phyloP scores from a whole-genome alignment of 2,888 invertebrate species.

The Leucoma salicis region DNA sequence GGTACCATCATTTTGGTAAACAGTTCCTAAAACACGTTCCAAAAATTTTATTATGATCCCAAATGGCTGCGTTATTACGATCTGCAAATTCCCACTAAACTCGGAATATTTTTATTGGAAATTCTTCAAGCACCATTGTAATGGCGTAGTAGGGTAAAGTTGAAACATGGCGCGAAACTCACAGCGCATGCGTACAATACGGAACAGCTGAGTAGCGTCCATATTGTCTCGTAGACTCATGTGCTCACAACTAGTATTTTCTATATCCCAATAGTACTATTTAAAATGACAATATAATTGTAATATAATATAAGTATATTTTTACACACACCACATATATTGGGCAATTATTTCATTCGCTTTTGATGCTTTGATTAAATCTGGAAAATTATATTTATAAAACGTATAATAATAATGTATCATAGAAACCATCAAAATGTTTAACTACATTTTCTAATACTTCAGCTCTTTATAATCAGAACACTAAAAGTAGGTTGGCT shows the following conservation, averaged over 20 bases:
- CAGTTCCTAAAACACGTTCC: background rate
- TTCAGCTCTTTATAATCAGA: too few relatives aligned
- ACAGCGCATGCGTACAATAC: slow-evolving; percentile 61
- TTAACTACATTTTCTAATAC: too few relatives aligned
- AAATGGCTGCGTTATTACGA: background rate
- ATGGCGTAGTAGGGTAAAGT: slow-evolving; percentile 30
- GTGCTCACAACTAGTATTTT: slow-evolving; percentile 31
- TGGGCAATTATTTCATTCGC: background rate
- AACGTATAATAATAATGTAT: too few relatives aligned
- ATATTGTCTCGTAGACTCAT: slow-evolving; percentile 55
- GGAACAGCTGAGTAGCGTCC: slow-evolving; percentile 72
- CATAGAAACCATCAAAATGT: too few relatives aligned
- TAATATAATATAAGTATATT: too few relatives aligned
- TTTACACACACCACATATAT: background rate
- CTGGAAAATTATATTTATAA: too few relatives aligned
- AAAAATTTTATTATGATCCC: background rate
- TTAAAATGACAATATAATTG: too few relatives aligned
- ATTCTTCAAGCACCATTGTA: slow-evolving; percentile 27
- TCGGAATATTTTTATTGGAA: slow-evolving; percentile 18
- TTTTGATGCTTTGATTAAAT: too few relatives aligned
- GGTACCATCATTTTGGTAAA: background rate
- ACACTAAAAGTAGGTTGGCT: too few relatives aligned
- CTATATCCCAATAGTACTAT: too few relatives aligned
- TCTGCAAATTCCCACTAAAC: slow-evolving; percentile 2
- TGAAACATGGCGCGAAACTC: slow-evolving; percentile 72